Base-by-base conservation (phyloP, 1,140 invertebrate species). In the Bemisia tabaci region DNA sequence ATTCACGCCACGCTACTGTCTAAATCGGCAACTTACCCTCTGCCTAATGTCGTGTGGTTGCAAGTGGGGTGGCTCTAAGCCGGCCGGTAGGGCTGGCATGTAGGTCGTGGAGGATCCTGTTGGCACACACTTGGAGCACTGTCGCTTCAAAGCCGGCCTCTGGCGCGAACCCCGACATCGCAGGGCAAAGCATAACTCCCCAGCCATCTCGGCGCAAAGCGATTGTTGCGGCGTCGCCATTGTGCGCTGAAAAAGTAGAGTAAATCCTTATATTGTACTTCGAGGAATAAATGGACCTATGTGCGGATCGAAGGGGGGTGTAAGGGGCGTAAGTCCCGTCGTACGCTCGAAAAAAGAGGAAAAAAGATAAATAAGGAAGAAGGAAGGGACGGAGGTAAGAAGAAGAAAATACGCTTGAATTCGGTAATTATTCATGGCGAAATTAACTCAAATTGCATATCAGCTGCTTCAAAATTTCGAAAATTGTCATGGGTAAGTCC, bases 191-290 rank as follows among this genome's bases (percentile, higher is more conserved):
- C 87, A 85, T 22, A 91, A 75, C 74, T 92, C 90, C 68, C 89
- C 86, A 23, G 84, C 83, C 87, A 91, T 91, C 78, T 91, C 88
- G 0, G 87, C 82, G 76, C 90, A 92, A 11, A 92, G 74, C 1
- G 90, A 90, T 75, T 90, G 87, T 74, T 88, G 82, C 1, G 80
- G 80, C 59, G 69, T 48, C 5, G 33, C 66, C 22, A 67, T 60
- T 59, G 22, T 24, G 61, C 63, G 12, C 25, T 60, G 60, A 11
- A 22, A 9, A n/a, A 60, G 23, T 60, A n/a, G n/a, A n/a, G n/a
- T n/a, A n/a, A n/a, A n/a, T n/a, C n/a, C n/a, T 5, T 11, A 60
- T 60, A 60, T 5, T 60, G 9, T 22, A 9, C 23, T 22, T 11
- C 21, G 23, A 9, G 9, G 60, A n/a, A 11, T 22, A 11, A 60